Base-by-base conservation (phyloP, 2,797 vertebrate species). In the Erpetoichthys calabaricus region DNA sequence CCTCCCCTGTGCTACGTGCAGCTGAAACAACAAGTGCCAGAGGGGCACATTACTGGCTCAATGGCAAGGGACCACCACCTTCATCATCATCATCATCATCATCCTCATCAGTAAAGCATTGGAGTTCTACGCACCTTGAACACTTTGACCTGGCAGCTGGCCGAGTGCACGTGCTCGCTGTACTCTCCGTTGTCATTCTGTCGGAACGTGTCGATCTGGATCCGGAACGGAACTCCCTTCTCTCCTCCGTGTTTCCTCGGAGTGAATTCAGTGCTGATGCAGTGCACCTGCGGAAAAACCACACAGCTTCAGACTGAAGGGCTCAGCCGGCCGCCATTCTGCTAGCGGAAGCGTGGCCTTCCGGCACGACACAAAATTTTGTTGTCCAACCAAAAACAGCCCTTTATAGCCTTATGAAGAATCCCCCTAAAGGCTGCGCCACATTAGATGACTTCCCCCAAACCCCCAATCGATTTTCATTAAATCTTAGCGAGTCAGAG, bases 221-320 rank as follows among this genome's bases (percentile, higher is more conserved):
- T 89, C 6, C 91, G 84, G 63, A 98, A 97, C 2, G 92, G 90
- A 6, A 97, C 94, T 0, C 94, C 94, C 64, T 97, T 98, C 78
- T 98, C 94, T 0, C 94, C 94, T 1, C 94, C 94, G 0, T 98
- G 94, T 66, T 97, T 98, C 68, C 91, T 81, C 5, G 90, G 91
- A 41, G 93, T 97, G 75, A 98, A 98, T 72, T 98, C 94, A 0
- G 93, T 98, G 73, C 94, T 98, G 80, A 98, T 97, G 70, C 94
- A 98, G 72, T 98, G 91, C 42, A 98, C 93, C 94, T 98, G 60
- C n/a, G 59, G 47, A 8, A 25, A 25, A 25, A n/a, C n/a, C 25
- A 25, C 25, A 25, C 25, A 2, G 25, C 25, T 25, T 25, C 25
- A 25, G 25, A 25, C 25, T 25, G 25, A 25, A 25, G 25, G 25